Conservation (phyloP, 2,113 vertebrate genomes). For the Phalacrocorax carbo region DNA sequence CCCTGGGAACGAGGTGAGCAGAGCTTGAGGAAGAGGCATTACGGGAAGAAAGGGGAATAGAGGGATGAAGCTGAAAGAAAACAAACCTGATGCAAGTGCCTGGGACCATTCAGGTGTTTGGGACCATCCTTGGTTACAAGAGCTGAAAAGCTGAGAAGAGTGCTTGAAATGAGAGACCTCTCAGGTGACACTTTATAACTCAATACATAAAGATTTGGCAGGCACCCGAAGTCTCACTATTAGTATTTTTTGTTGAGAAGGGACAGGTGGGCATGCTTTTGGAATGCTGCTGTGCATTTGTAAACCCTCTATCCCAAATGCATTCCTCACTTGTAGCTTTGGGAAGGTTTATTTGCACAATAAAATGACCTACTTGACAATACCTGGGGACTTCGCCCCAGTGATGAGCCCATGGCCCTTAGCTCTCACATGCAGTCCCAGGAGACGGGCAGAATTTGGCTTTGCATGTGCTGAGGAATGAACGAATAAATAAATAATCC, state of each 20-base stretch:
- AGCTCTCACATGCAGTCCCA: background rate
- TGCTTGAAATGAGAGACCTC: background rate
- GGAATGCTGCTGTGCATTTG: background rate
- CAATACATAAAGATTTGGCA: background rate
- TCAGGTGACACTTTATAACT: background rate
- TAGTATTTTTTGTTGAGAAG: background rate
- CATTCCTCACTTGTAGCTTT: background rate
- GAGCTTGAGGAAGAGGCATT: background rate
- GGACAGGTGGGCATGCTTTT: background rate
- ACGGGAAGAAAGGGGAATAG: background rate
- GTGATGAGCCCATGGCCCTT: background rate
- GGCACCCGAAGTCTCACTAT: background rate
- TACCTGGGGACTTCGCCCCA: background rate
- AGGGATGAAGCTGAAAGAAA: background rate
- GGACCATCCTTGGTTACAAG: background rate
- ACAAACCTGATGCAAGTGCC: background rate
- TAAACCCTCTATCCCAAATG: background rate
- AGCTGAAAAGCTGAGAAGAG: background rate
- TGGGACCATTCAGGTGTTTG: background rate
- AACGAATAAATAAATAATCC: slow-evolving; percentile 25
- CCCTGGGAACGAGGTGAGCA: background rate
- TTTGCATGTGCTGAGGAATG: background rate
- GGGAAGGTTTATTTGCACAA: background rate
- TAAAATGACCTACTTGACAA: background rate
- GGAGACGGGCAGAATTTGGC: background rate